Evolutionary conservation across 2,113 vertebrate genomes (phyloP).

Genomic region (Phyllostomus hastatus): DNA sequence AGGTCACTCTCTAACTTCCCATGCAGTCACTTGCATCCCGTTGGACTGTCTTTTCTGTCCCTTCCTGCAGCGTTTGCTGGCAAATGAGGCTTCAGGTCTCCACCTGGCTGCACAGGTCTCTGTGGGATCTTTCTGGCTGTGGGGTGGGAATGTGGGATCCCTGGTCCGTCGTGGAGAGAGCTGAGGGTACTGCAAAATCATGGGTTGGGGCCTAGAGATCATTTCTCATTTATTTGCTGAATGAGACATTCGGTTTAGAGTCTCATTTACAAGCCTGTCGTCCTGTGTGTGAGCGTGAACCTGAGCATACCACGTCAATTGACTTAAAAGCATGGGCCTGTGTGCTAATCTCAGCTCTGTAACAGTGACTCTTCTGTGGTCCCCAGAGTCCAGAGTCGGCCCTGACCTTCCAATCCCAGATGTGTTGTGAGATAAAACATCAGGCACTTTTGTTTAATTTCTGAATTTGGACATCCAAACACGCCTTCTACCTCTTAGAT

Average conservation of each 20-base stretch:
- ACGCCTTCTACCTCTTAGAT: neutral
- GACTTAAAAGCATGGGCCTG: neutral
- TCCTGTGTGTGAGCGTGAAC: neutral
- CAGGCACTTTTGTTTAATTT: neutral
- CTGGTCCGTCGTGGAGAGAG: neutral
- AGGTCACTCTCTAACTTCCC: neutral
- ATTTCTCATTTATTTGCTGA: neutral
- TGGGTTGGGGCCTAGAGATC: neutral
- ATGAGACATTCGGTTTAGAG: neutral
- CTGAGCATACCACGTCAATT: fast-evolving
- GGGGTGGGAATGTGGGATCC: neutral
- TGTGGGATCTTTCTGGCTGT: neutral
- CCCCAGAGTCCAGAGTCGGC: neutral
- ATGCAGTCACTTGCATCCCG: neutral
- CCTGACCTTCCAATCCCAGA: neutral
- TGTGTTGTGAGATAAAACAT: neutral
- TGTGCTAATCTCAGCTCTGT: neutral
- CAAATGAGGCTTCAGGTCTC: neutral
- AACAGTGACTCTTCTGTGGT: neutral
- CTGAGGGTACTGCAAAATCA: neutral
- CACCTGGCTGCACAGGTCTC: neutral
- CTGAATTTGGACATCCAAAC: neutral
- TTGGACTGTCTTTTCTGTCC: neutral
- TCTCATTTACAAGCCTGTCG: neutral
- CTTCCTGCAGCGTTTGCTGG: neutral